Evolutionary conservation across 1,140 invertebrate genomes (phyloP).

Genomic region (Holotrichia oblita): DNA sequence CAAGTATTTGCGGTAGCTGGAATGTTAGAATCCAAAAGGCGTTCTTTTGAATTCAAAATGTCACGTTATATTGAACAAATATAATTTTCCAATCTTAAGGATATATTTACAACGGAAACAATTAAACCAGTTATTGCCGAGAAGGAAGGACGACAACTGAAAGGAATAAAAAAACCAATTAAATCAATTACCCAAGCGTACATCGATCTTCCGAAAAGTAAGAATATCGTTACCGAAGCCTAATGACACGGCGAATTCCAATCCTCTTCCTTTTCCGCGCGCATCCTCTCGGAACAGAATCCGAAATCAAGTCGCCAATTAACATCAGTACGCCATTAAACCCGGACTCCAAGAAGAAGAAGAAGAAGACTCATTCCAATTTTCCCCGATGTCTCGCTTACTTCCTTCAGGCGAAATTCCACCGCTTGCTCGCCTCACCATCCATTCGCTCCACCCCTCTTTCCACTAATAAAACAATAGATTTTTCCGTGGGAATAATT

Average conservation of each 20-base stretch:
- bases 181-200: neutral
- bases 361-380: neutral
- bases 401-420: neutral
- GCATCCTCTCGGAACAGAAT: neutral
- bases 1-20: no score
- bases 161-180: neutral
- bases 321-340: slow-evolving; percentile 9
- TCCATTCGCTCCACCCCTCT: neutral
- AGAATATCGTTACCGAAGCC: neutral
- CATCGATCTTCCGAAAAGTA: neutral
- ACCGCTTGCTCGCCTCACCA: neutral
- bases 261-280: neutral
- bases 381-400: neutral
- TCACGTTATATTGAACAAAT: no score
- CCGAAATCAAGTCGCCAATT: slow-evolving; percentile 12
- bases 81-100: no score
- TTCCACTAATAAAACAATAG: slow-evolving; percentile 17
- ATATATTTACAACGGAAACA: neutral
- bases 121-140: no score
- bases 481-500: slow-evolving; percentile 9
- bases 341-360: no score
- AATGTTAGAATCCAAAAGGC: no score
- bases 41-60: no score
- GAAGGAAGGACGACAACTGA: neutral
- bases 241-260: neutral